phyloP scores from a whole-genome alignment of 2,888 invertebrate species.

The Brachypalpus laphriformis region DNA sequence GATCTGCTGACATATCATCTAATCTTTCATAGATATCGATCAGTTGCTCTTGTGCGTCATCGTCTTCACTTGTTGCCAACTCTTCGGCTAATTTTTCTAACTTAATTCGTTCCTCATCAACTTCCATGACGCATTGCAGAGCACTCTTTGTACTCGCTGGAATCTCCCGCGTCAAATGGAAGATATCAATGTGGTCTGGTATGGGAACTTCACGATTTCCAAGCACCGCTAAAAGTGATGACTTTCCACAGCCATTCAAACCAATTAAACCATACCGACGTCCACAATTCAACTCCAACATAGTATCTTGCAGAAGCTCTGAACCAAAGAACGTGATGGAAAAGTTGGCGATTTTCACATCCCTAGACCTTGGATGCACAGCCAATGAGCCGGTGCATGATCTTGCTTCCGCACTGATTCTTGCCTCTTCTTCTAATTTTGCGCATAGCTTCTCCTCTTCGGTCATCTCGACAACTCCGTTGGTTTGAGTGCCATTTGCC shows the following conservation, averaged over 20 bases:
- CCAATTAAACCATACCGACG: slow-evolving; percentile 98
- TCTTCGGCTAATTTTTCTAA: slow-evolving; percentile 96
- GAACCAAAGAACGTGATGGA: slow-evolving; percentile 99
- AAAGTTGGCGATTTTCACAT: slow-evolving; percentile 97
- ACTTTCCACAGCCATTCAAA: slow-evolving; percentile 99
- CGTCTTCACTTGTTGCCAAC: slow-evolving; percentile 92
- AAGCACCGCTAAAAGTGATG: slow-evolving; percentile 94
- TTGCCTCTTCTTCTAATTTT: slow-evolving; percentile 94
- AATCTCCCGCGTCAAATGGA: slow-evolving; percentile 98
- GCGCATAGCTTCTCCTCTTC: slow-evolving; percentile 90
- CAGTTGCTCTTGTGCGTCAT: slow-evolving; percentile 96
- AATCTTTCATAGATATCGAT: slow-evolving; percentile 99
- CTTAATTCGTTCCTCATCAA: slow-evolving; percentile 95
- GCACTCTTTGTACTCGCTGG: slow-evolving; percentile 99
- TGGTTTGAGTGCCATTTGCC: slow-evolving; percentile 87
- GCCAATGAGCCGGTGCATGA: slow-evolving; percentile 97
- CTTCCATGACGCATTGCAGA: slow-evolving; percentile 98
- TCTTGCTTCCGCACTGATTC: slow-evolving; percentile 95
- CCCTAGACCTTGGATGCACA: slow-evolving; percentile 97
- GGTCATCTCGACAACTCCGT: slow-evolving; percentile 85
- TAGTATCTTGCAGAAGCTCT: slow-evolving; percentile 97
- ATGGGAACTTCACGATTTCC: slow-evolving; percentile 98
- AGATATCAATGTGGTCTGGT: slow-evolving; percentile 98
- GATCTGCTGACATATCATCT: slow-evolving; percentile 98
- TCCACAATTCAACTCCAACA: slow-evolving; percentile 98